A percentile compares a stretch with the other conserved stretches of the same genome.
These are phyloP conservation scores for Stenodema calcarata DNA, from an alignment of 2,888 invertebrate genomes.

Conservation along the genomic window DNA sequence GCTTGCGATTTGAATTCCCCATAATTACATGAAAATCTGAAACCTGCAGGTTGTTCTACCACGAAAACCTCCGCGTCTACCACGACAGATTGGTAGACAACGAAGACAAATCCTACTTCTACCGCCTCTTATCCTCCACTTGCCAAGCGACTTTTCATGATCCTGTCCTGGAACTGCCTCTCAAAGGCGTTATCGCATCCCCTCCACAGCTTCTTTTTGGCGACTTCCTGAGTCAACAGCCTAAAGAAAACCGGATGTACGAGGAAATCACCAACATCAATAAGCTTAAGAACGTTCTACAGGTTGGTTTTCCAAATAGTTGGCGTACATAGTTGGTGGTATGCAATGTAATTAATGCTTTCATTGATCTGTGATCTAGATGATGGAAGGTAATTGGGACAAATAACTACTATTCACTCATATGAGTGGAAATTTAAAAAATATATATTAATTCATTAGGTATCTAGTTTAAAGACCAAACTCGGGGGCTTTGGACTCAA, in stretches of 20 bases:
- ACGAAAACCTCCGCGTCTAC: slow-evolving; percentile 90
- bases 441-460: too few species aligned
- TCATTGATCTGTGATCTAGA: too few species aligned
- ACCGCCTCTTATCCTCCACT: slow-evolving; percentile 71
- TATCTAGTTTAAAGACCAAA: too few species aligned
- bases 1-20: too few species aligned
- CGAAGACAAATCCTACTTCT: slow-evolving; percentile 83
- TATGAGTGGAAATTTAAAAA: too few species aligned
- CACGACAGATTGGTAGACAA: slow-evolving; percentile 86
- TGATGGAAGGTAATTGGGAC: too few species aligned
- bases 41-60: slow-evolving; percentile 78
- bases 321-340: too few species aligned
- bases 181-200: slow-evolving; percentile 66
- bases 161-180: slow-evolving; percentile 69
- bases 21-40: background rate
- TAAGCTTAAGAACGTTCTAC: slow-evolving; percentile 74
- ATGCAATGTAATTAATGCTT: too few species aligned
- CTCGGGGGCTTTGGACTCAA: too few species aligned
- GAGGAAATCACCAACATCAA: slow-evolving; percentile 79
- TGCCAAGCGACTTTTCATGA: slow-evolving; percentile 71
- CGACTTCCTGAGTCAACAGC: slow-evolving; percentile 81
- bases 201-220: slow-evolving; percentile 80
- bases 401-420: too few species aligned
- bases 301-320: background rate
- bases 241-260: slow-evolving; percentile 75